Base-by-base conservation (phyloP, 2,888 invertebrate species). In the Pyralis farinalis region DNA sequence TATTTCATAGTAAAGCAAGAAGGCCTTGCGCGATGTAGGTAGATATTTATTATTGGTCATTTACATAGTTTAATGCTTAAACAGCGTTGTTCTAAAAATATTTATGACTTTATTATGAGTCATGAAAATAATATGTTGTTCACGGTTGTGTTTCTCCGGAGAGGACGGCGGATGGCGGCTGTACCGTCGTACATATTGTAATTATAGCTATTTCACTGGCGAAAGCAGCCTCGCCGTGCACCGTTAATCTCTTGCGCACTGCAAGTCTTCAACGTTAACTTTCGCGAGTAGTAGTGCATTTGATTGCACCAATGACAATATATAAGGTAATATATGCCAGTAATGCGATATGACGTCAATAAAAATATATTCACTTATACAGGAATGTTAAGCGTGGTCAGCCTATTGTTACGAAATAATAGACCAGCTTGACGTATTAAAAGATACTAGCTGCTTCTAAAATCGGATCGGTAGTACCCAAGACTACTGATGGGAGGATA, bases 181-280 rank as follows among this genome's bases (percentile, higher is more conserved):
- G 32, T 56, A 39, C 35, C 20, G 31, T 38, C 37, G 43, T 51
- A 43, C 44, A 44, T 55, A 43, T 32, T 33, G 39, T 57, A 53
- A 53, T 49, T 54, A 50, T 54, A 55, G 48, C 44, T 57, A 63
- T 67, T 67, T 55, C 31, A 54, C 58, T 46, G 70, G 81, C 71
- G 84, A 85, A 84, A 84, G 85, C 75, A 59, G 71, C 56, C 49
- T 52, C 63, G 58, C 56, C 66, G 45, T 60, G 56, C 63, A 58
- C 67, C 67, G 73, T 75, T 79, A 78, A 78, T 78, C 69, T 63
- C 59, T 45, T 49, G 51, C 60, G 61, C 68, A 71, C 71, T 69
- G 68, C 68, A 60, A 64, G 63, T 60, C 61, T 61, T 58, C 77
- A 82, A 83, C 82, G 81, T 78, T 75, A 82, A 81, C 86, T 87